A percentile compares a stretch with the other conserved stretches of the same genome.
These are phyloP conservation scores for Antitype chi DNA, from an alignment of 2,888 invertebrate species.

Conservation along the genomic window DNA sequence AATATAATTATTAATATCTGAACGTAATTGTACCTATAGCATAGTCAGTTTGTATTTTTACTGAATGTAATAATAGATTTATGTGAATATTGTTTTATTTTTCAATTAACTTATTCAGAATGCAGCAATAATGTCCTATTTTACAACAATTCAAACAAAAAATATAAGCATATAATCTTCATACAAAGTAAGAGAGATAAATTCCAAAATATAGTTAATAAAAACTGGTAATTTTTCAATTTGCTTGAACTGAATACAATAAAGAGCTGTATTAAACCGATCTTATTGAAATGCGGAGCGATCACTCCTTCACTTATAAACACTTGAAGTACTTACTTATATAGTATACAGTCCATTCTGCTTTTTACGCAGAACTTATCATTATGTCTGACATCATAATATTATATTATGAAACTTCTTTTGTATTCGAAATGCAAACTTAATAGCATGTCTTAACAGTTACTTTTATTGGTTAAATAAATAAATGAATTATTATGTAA, in stretches of 20 bases:
- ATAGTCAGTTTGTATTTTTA: constrained; percentile 79
- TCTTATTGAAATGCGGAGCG: neutral
- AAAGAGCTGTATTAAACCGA: constrained; percentile 5
- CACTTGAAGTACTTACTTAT: constrained; percentile 22
- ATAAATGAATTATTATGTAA: constrained; percentile 57
- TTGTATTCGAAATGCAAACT: constrained; percentile 29
- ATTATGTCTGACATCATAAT: constrained; percentile 36
- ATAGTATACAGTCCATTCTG: neutral
- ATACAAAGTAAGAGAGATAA: neutral
- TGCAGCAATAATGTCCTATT: constrained; percentile 11
- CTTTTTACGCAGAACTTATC: constrained; percentile 18
- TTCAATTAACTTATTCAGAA: constrained; percentile 63
- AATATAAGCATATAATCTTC: neutral
- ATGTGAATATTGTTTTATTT: constrained; percentile 79
- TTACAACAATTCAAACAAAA: constrained; percentile 1
- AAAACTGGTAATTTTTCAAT: neutral
- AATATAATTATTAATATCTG: constrained; percentile 73
- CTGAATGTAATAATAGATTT: constrained; percentile 63
- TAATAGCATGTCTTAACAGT: constrained; percentile 4
- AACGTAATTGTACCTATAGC: constrained; percentile 77
- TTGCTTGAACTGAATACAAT: neutral
- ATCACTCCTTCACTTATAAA: constrained; percentile 21
- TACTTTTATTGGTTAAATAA: constrained; percentile 30
- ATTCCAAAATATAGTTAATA: neutral
- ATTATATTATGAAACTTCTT: constrained; percentile 1